Percentiles rank a stretch among this genome's conserved stretches.
Conservation (phyloP, 2,797 vertebrate species). For the Garrulus glandarius region DNA sequence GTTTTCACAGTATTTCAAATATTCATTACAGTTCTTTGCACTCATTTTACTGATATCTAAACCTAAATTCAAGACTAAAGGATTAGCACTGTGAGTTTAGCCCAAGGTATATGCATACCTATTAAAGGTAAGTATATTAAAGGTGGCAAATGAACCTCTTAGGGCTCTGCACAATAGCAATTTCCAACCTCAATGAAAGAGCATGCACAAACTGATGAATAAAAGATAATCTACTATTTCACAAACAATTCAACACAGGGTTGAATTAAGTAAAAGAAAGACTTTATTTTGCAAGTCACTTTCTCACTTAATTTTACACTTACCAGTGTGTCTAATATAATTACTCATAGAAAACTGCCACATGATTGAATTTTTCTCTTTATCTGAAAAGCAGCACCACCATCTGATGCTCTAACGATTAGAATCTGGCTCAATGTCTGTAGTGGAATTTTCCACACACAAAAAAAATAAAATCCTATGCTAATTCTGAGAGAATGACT, state of each 20-base stretch:
- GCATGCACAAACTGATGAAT: neutral
- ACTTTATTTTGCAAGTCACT: neutral
- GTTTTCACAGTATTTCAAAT: neutral
- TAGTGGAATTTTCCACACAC: constrained; percentile 5
- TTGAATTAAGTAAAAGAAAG: neutral
- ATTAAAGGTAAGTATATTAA: neutral
- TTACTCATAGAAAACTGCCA: constrained; percentile 28
- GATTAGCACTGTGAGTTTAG: neutral
- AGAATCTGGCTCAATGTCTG: neutral
- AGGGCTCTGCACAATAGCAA: neutral
- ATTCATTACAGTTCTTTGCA: neutral
- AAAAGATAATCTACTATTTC: neutral
- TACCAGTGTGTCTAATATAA: neutral
- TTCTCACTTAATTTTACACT: constrained; percentile 24
- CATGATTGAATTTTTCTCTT: constrained; percentile 41
- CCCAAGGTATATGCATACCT: neutral
- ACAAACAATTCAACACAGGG: neutral
- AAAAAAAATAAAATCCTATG: neutral
- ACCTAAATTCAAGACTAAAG: neutral
- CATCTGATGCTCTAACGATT: neutral
- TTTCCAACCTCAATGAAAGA: neutral
- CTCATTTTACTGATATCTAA: neutral
- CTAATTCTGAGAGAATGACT: neutral
- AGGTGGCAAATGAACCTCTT: neutral
- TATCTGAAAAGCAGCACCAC: constrained; percentile 7